Base-by-base conservation (phyloP, 1,140 invertebrate species). In the Lanistes nyassanus region DNA sequence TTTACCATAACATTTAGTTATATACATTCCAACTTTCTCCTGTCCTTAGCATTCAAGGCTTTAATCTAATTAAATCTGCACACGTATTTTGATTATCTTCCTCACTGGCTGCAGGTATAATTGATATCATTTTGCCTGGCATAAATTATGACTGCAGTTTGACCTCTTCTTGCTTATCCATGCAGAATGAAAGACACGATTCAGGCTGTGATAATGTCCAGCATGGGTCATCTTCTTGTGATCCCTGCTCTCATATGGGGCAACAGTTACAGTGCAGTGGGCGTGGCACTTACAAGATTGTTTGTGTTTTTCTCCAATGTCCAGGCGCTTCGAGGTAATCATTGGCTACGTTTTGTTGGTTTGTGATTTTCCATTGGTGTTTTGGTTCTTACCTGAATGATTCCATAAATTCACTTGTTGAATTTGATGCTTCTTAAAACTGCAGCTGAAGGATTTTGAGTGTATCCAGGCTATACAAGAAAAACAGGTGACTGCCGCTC, bases 181-280 rank as follows among this genome's bases (percentile, higher is more conserved):
- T 31, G 19, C 75, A 82, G 81, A 31, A 26, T n/a, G 13, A 58
- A 56, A 69, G 74, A 73, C 13, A 29, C 79, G 29, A 55, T 81
- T 34, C 77, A 70, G 75, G 81, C 82, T 21, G 37, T 86, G 3
- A 53, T 85, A n/a, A 26, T 84, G 21, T 84, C 85, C 13, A 86
- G 80, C 73, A 77, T 86, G 71, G 86, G 87, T 2, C 84, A 84
- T 74, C 68, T 87, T 16, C 58, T 88, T 23, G 81, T 84, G 2
- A 78, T 88, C 2, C 84, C 85, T 34, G 83, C 84, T 16, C 75
- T 88, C 16, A 70, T 88, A 3, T 88, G 87, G 87, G 86, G 83
- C 26, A 74, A 80, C 36, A 79, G 80, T 16, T 80, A 83, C 77
- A 85, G 81, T 73, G 19, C 62, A 3, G 31, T 86, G 21, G 86